These are phyloP conservation scores for Dioctria rufipes DNA, from an alignment of 2,888 invertebrate genomes.

Conservation along the genomic window DNA sequence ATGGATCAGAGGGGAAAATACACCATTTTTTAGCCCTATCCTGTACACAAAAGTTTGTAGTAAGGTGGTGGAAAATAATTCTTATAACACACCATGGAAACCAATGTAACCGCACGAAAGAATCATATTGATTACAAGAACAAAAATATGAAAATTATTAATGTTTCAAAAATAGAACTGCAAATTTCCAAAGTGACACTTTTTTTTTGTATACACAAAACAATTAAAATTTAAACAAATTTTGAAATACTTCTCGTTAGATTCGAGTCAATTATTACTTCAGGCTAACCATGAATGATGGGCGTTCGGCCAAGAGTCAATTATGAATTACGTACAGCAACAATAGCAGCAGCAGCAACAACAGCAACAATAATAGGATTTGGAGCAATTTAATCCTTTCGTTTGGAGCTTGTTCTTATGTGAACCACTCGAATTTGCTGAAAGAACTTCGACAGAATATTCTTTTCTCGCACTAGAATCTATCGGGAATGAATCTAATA, in stretches of 20 bases:
- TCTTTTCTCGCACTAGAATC: too few species aligned
- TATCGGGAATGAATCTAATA: too few species aligned
- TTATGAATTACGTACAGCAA: neutral
- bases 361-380: too few species aligned
- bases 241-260: constrained; percentile 16
- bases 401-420: too few species aligned
- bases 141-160: neutral
- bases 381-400: too few species aligned
- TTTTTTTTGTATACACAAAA: neutral
- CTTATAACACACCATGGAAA: constrained; percentile 2
- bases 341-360: too few species aligned
- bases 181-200: neutral
- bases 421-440: too few species aligned
- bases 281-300: constrained; percentile 55
- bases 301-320: constrained; percentile 17
- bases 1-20: too few species aligned
- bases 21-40: too few species aligned
- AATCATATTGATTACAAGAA: constrained; percentile 19
- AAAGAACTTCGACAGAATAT: too few species aligned
- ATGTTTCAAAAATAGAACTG: neutral
- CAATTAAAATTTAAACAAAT: constrained; percentile 4
- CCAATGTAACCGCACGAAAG: constrained; percentile 2
- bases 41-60: too few species aligned
- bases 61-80: neutral
- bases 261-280: constrained; percentile 52